Evolutionary conservation across 2,888 invertebrate genomes (phyloP).

Genomic region (Drosophila limbata): DNA sequence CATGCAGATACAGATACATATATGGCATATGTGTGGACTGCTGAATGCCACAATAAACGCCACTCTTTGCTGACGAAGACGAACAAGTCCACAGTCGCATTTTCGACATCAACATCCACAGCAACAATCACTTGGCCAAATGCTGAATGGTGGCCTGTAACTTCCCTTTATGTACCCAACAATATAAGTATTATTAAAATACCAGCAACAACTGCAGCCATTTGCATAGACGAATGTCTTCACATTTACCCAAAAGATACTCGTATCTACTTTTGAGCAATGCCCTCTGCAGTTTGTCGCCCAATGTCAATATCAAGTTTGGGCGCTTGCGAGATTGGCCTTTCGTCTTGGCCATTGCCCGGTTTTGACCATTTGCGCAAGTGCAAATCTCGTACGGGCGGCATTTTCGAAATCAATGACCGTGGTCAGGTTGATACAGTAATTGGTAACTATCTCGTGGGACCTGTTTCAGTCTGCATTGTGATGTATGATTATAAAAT

Average conservation of each 20-base stretch:
- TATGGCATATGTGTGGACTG: conserved; percentile 9
- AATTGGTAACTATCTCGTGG: conserved; percentile 56
- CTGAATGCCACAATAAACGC: conserved; percentile 8
- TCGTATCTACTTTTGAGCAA: conserved; percentile 40
- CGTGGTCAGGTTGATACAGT: conserved; percentile 77
- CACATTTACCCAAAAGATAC: conserved; percentile 53
- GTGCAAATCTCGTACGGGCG: conserved; percentile 59
- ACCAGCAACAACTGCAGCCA: conserved; percentile 28
- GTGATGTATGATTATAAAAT: conserved; percentile 48
- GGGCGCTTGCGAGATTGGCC: conserved; percentile 27
- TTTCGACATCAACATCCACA: conserved; percentile 48
- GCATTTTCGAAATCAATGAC: conserved; percentile 82
- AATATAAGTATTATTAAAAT: conserved; percentile 43
- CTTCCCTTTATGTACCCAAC: conserved; percentile 41
- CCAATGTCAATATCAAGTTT: conserved; percentile 61
- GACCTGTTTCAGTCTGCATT: conserved; percentile 51
- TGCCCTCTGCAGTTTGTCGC: conserved; percentile 39
- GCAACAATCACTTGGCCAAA: conserved; percentile 58
- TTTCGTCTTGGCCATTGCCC: conserved; percentile 29
- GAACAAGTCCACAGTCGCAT: conserved; percentile 41
- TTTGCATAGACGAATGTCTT: conserved; percentile 51
- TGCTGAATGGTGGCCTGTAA: conserved; percentile 47
- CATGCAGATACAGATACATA: conserved; percentile 14
- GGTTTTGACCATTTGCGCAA: conserved; percentile 70
- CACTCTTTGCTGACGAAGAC: conserved; percentile 39